These are phyloP conservation scores for Eurystomus gularis DNA, from an alignment of 2,113 vertebrate species.

Conservation along the genomic window DNA sequence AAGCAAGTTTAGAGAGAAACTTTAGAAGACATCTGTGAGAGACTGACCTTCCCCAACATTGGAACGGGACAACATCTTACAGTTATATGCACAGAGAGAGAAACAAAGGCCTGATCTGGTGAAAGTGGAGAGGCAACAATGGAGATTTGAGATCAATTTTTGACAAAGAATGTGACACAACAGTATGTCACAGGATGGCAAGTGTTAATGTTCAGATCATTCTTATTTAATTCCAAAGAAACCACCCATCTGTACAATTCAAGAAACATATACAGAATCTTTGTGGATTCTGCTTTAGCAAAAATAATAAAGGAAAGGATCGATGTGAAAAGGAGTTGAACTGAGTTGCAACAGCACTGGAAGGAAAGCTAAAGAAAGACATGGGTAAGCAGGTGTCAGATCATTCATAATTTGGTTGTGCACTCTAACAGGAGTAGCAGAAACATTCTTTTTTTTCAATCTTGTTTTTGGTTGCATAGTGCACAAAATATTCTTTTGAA, in stretches of 20 bases:
- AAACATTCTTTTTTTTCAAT: not conserved
- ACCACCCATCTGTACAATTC: not conserved
- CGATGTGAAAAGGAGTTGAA: not conserved
- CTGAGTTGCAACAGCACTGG: not conserved
- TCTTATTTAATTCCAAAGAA: not conserved
- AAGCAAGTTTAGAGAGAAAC: not conserved
- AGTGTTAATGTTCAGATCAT: not conserved
- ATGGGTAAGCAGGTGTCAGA: not conserved
- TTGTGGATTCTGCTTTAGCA: not conserved
- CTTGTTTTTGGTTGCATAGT: rapidly evolving
- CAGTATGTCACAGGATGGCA: not conserved
- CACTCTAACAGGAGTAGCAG: rapidly evolving
- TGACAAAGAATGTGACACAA: not conserved
- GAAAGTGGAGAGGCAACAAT: not conserved
- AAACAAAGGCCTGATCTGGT: not conserved
- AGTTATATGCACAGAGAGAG: not conserved
- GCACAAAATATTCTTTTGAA: not conserved
- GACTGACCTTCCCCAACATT: too few relatives aligned
- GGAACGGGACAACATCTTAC: too few relatives aligned
- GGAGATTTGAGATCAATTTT: not conserved
- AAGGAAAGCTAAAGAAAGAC: not conserved
- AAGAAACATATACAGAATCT: not conserved
- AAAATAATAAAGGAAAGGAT: not conserved
- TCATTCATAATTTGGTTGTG: not conserved
- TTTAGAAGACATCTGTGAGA: too few relatives aligned